Conservation (phyloP, 2,888 invertebrate species). For the Hydrotaea diabolus region DNA sequence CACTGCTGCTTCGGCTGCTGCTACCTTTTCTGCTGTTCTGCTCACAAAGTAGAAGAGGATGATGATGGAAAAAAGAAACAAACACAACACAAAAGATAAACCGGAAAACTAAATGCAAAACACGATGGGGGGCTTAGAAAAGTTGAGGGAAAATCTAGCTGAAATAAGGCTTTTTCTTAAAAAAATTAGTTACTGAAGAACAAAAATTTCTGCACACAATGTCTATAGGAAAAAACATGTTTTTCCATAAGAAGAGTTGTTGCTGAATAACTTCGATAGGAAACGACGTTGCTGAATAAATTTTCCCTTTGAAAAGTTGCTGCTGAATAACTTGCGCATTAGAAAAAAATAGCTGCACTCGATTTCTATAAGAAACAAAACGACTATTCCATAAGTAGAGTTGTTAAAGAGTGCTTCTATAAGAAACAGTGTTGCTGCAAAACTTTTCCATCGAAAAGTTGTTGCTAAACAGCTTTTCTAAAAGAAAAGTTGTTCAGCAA, state of each 20-base stretch:
- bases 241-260: too few relatives aligned
- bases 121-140: neutral
- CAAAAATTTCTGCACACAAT: too few relatives aligned
- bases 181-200: too few relatives aligned
- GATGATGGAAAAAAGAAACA: neutral
- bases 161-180: neutral
- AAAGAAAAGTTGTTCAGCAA: neutral
- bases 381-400: too few relatives aligned
- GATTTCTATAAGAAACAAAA: too few relatives aligned
- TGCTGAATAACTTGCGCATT: too few relatives aligned
- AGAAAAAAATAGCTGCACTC: too few relatives aligned
- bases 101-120: constrained; percentile 1
- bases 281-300: too few relatives aligned
- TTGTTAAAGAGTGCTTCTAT: too few relatives aligned
- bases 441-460: neutral
- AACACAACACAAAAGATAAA: neutral
- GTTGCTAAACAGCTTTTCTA: neutral
- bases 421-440: neutral
- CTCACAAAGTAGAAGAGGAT: neutral
- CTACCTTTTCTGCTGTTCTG: neutral
- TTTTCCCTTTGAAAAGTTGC: too few relatives aligned
- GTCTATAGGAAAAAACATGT: too few relatives aligned
- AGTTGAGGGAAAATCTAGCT: neutral
- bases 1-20: constrained; percentile 16
- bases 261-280: too few relatives aligned